Evolutionary conservation across 2,888 invertebrate genomes (phyloP), one percentile per base, ranked within the genome.

Genomic region (Deilephila elpenor): DNA sequence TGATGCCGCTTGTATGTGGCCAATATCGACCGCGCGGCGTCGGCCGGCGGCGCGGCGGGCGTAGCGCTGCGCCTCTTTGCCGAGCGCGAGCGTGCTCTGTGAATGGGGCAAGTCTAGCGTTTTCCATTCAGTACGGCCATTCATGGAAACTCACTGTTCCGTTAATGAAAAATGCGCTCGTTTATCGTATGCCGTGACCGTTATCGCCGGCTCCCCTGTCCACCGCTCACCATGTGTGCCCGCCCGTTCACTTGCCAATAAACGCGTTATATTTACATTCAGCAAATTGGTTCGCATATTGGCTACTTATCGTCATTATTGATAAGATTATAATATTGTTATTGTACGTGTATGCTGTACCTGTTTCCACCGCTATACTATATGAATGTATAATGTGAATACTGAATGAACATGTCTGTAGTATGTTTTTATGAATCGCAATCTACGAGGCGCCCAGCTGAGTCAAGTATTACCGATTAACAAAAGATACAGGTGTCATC

Each of bases 41-140:
- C 44, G 44, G 78, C 73, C 80, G 77, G 76, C 77, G 78, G 78
- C 80, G 76, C 77, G 78, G 78, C 80, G 80, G 78, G 79, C 83
- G 83, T 74, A 79, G 81, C 79, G 76, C 56, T 73, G 79, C 75
- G 79, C 75, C 76, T 73, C 80, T 79, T 53, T 74, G 80, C 76
- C 79, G 76, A 76, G 74, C 80, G 78, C 74, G 59, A 73, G 75
- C 78, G 73, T 74, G 79, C 78, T 72, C 84, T 73, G 81, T 92
- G 92, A 93, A 93, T 92, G 91, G 89, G 88, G 86, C 89, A 85
- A 86, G 84, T 87, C 85, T 86, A 88, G 86, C 88, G 89, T 91
- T 93, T 93, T 93, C 89, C 93, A 94, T 93, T 93, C 88, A 93
- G 85, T 79, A 83, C 86, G 85, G 80, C 92, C 94, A 94, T 94